Percentiles rank a stretch among this genome's conserved stretches.
These are phyloP conservation scores for Ciconia maguari DNA, from an alignment of 2,113 vertebrate species.

Conservation along the genomic window DNA sequence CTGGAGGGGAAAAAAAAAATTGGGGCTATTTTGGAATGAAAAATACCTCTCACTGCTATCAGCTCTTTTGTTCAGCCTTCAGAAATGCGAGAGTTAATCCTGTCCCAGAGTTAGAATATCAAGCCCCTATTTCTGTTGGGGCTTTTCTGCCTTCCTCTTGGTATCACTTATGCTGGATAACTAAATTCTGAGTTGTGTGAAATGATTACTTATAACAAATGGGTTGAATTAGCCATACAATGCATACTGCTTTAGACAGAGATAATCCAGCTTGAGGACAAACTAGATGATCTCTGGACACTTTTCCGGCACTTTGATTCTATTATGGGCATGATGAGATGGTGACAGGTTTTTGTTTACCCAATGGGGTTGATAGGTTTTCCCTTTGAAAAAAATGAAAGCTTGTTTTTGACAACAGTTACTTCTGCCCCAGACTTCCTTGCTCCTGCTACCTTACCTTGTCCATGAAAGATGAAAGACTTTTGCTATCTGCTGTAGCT, in stretches of 20 bases:
- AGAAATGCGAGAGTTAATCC: neutral
- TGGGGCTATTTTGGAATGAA: neutral
- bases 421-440: neutral
- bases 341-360: neutral
- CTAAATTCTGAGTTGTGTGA: neutral
- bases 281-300: neutral
- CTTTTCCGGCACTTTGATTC: neutral
- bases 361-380: neutral
- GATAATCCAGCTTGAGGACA: neutral
- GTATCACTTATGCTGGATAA: neutral
- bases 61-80: neutral
- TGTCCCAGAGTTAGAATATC: neutral
- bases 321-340: neutral
- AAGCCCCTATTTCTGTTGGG: neutral
- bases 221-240: neutral
- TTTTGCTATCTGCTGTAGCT: neutral
- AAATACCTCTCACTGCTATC: neutral
- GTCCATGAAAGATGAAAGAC: neutral
- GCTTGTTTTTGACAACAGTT: neutral
- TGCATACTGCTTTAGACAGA: neutral
- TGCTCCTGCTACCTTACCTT: neutral
- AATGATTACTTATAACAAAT: neutral
- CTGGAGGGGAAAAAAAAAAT: neutral
- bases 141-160: neutral
- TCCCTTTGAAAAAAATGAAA: neutral